Base-by-base conservation (phyloP, 2,888 invertebrate species). In the Carpatolechia fugitivella region DNA sequence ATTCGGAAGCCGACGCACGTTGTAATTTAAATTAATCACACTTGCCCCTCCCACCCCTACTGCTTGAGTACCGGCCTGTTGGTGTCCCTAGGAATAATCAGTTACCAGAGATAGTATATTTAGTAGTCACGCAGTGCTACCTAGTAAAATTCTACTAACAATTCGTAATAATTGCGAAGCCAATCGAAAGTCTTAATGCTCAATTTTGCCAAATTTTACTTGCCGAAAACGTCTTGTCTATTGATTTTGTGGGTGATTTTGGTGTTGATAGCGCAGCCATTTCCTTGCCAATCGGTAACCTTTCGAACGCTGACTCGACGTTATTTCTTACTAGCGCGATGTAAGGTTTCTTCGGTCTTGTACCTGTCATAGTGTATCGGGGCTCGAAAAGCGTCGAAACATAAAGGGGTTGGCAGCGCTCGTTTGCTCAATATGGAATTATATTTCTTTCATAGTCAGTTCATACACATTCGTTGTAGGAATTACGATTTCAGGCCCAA, bases 161-260 rank as follows among this genome's bases (percentile, higher is more conserved):
- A 49, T 1, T 33, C 31, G 76, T 81, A 79, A 78, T 73, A 65
- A 76, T 78, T 80, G 80, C 78, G 78, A 85, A 81, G 85, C 87
- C 85, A 87, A 87, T 84, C 74, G 76, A 83, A 82, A 79, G 84
- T 85, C 81, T 82, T 80, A 81, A 89, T 90, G 90, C 90, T 90
- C 90, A 90, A 90, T 89, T 85, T 89, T 89, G 90, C 90, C 90
- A 90, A 90, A 90, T 86, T 87, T 82, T 80, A 87, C 88, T 89
- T 89, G 89, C 89, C 89, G 82, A 75, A 64, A 81, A 77, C 69
- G 78, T 84, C 80, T 85, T 85, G 85, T 86, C 85, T 79, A 74
- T 72, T 78, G 67, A 66, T 82, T 80, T 82, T 69, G 72, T 79
- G 74, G 69, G 72, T 72, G 66, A 67, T 64, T 70, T 36, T 14